Base-by-base conservation (phyloP, 1,140 invertebrate genomes). In the Cephus cinctus region DNA sequence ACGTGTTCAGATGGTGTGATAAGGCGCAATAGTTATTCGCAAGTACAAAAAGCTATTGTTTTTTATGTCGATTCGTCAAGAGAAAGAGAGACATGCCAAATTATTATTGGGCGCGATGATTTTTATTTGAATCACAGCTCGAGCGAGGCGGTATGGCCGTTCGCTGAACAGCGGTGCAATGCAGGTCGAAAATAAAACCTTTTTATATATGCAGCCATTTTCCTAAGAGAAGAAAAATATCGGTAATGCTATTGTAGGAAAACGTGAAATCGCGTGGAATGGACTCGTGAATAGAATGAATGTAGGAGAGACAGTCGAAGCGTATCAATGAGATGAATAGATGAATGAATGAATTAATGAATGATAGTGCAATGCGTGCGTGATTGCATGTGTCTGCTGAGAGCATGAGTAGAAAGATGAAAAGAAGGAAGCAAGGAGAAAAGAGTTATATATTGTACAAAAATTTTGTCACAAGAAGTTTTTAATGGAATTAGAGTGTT, bases 401-500 rank as follows among this genome's bases (percentile, higher is more conserved):
- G 20, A 44, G 6, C 18, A 38, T 46, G 27, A 25, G 44, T 38
- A 46, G 31, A 44, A 50, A 38, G 40, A 40, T 9, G 22, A 47
- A 43, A 43, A 42, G 35, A 40, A 46, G 27, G 15, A 44, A 38
- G 16, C 12, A 18, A 11, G 25, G 25, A 23, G 16, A 18, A 43
- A 23, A 22, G 25, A 22, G 4, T 44, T 52, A 59, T 54, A 52
- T 57, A 60, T 53, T 60, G 58, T 60, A 60, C 55, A 60, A 60
- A 54, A 56, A 36, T 36, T 52, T 56, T 56, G 47, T 56, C 47
- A 47, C 12, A 52, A 50, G 27, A 45, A 42, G 41, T 58, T 62
- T 52, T 56, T 57, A 60, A 59, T 44, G 55, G 50, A 59, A 54
- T 54, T 59, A 57, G 56, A 67, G 59, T 56, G 57, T 64, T 63